A percentile compares a stretch with the other conserved stretches of the same genome.
Conservation (phyloP, 2,797 vertebrate genomes). For the Acipenser transmontanus region DNA sequence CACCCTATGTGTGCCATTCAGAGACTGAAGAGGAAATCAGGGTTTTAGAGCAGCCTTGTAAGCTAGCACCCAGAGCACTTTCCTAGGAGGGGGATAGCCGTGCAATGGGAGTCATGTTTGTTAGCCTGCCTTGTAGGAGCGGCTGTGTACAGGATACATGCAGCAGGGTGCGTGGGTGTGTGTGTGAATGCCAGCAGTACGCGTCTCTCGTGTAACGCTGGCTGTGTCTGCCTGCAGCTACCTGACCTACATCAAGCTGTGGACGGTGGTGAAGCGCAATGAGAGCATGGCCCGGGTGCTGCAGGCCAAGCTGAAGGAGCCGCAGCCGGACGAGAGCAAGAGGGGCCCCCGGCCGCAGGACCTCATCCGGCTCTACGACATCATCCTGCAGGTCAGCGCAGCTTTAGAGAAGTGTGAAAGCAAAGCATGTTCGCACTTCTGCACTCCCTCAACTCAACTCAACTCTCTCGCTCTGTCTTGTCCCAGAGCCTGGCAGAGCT, state of each 20-base stretch:
- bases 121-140: too few species aligned
- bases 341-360: conserved; percentile 85
- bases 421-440: too few species aligned
- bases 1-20: not conserved
- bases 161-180: not conserved
- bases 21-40: too few species aligned
- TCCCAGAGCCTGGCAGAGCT: conserved; percentile 87
- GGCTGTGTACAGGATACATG: not conserved
- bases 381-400: conserved; percentile 83
- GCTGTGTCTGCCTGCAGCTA: conserved; percentile 60
- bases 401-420: too few species aligned
- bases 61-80: not conserved
- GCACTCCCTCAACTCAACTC: too few species aligned
- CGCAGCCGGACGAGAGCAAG: conserved; percentile 79
- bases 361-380: conserved; percentile 94
- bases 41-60: not conserved
- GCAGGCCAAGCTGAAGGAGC: conserved; percentile 83
- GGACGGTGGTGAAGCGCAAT: conserved; percentile 87
- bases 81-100: too few species aligned
- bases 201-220: not conserved
- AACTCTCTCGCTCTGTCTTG: conserved; percentile 17
- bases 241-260: conserved; percentile 93
- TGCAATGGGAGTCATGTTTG: not conserved
- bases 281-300: conserved; percentile 91
- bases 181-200: not conserved